Percentiles rank a stretch among this genome's conserved stretches.
Conservation (phyloP, 1,140 invertebrate species). For the Drosophila parvula region DNA sequence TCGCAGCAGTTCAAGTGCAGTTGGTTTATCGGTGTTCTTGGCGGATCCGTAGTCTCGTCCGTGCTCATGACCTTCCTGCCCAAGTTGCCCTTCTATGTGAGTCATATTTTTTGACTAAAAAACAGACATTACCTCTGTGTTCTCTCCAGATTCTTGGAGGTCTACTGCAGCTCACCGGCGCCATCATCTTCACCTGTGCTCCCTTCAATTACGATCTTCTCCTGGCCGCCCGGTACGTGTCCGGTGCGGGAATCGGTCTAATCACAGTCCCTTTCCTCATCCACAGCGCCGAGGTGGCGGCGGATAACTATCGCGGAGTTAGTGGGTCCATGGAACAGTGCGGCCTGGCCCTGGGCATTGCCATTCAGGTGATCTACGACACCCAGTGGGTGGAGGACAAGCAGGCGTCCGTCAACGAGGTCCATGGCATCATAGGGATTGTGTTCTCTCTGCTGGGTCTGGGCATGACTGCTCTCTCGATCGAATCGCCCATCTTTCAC, state of each 20-base stretch:
- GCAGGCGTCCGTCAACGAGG: conserved; percentile 19
- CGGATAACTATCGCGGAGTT: conserved; percentile 45
- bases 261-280: conserved; percentile 61
- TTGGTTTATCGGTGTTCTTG: conserved; percentile 72
- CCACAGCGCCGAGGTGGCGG: conserved; percentile 61
- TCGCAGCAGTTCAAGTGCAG: conserved; percentile 59
- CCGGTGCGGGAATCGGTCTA: conserved; percentile 63
- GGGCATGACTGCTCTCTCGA: conserved; percentile 10
- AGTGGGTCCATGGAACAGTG: conserved; percentile 53
- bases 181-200: conserved; percentile 60
- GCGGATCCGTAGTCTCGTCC: conserved; percentile 47
- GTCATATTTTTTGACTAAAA: neutral
- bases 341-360: conserved; percentile 62
- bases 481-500: conserved; percentile 62
- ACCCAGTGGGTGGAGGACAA: conserved; percentile 48
- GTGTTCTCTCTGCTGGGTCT: conserved; percentile 16
- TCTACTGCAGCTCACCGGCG: conserved; percentile 45
- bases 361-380: conserved; percentile 63
- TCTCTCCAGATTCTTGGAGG: conserved; percentile 28
- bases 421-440: conserved; percentile 25
- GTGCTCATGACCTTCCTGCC: conserved; percentile 37
- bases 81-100: conserved; percentile 59
- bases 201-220: conserved; percentile 53
- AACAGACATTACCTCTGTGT: neutral
- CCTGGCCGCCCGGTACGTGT: conserved; percentile 64